Percentiles rank a stretch among this genome's conserved stretches.
phyloP scores from a whole-genome alignment of 1,140 invertebrate genomes.

The Conus betulinus region DNA sequence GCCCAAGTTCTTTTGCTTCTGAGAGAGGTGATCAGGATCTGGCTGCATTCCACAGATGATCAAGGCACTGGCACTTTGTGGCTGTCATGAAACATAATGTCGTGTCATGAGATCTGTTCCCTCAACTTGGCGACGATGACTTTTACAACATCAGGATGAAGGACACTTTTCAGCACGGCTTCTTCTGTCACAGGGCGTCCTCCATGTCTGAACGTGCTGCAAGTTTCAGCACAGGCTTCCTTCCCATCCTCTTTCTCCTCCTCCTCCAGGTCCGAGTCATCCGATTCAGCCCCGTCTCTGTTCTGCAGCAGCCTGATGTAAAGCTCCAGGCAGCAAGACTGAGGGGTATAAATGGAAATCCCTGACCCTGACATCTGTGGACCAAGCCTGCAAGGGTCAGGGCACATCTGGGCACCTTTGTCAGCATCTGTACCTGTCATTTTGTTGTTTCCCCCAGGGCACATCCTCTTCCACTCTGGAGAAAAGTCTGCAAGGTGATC shows the following conservation, averaged over 20 bases:
- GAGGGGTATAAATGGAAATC: not conserved
- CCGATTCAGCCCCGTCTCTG: not conserved
- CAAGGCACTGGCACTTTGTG: no score
- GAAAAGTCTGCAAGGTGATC: not conserved
- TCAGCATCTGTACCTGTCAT: not conserved
- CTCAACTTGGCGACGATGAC: not conserved
- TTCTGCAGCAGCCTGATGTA: not conserved
- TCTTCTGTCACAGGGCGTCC: not conserved
- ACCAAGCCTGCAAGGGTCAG: not conserved
- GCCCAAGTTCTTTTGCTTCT: no score
- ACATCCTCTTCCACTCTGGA: not conserved
- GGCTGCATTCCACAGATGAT: no score
- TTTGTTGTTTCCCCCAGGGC: not conserved
- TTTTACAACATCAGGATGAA: not conserved
- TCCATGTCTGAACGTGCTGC: not conserved
- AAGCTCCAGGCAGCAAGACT: not conserved
- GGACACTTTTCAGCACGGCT: not conserved
- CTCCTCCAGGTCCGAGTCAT: not conserved
- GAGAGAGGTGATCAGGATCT: no score
- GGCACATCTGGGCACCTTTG: not conserved
- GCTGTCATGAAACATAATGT: no score
- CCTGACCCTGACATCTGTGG: not conserved
- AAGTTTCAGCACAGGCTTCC: not conserved
- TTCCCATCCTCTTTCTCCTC: not conserved
- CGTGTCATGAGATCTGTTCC: not conserved